These are phyloP conservation scores for Choristoneura fumiferana DNA, from an alignment of 1,140 invertebrate species.

Conservation along the genomic window DNA sequence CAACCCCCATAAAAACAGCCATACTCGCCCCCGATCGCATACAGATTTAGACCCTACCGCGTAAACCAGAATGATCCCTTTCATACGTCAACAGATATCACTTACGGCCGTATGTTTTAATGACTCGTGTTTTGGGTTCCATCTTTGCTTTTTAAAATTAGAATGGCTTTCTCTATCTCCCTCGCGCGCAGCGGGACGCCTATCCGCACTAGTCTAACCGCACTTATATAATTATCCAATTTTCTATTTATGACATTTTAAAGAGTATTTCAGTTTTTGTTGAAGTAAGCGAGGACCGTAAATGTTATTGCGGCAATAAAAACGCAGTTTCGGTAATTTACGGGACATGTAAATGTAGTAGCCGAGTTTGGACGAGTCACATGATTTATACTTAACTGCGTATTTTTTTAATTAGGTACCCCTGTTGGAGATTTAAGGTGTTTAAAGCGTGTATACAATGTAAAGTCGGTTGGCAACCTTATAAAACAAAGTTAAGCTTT, in stretches of 20 bases:
- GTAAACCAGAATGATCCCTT: conserved; percentile 46
- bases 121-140: conserved; percentile 70
- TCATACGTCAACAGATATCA: conserved; percentile 39
- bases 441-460: conserved; percentile 10
- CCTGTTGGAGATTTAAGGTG: conserved; percentile 6
- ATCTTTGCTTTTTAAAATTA: conserved; percentile 78
- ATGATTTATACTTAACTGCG: conserved; percentile 42
- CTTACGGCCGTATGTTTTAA: conserved; percentile 58
- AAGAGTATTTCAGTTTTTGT: conserved; percentile 67
- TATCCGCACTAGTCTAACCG: conserved; percentile 42
- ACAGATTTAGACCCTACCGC: conserved; percentile 56
- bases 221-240: conserved; percentile 62
- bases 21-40: conserved; percentile 34
- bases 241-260: conserved; percentile 66
- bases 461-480: conserved; percentile 6
- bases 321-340: conserved; percentile 64
- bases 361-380: conserved; percentile 42
- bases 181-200: conserved; percentile 36
- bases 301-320: conserved; percentile 63
- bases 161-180: conserved; percentile 56
- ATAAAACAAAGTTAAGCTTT: conserved; percentile 7
- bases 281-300: conserved; percentile 59
- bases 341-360: conserved; percentile 49
- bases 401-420: conserved; percentile 29
- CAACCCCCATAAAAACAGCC: conserved; percentile 50